Evolutionary conservation across 2,113 vertebrate species (phyloP).

Genomic region (Eretmochelys imbricata): DNA sequence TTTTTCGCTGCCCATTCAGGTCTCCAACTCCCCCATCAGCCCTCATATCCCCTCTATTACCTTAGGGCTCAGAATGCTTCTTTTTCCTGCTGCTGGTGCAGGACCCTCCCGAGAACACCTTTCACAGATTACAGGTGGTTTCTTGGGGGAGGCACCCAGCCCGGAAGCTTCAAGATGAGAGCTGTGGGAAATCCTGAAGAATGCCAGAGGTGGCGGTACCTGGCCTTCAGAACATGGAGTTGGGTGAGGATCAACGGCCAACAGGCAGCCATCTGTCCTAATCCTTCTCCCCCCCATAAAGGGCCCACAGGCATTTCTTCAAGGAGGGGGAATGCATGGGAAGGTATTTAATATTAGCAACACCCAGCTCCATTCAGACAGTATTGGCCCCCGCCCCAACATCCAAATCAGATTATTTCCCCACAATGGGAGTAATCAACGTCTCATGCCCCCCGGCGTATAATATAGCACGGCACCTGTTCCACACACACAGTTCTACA

Average conservation of each 20-base stretch:
- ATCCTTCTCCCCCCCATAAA: not conserved
- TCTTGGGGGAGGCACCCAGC: not conserved
- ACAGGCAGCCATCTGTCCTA: not conserved
- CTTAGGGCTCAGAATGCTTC: not conserved
- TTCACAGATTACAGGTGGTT: not conserved
- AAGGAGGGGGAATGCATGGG: not conserved
- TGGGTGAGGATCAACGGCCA: not conserved
- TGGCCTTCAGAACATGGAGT: not conserved
- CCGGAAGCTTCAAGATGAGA: not conserved
- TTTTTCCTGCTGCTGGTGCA: not conserved
- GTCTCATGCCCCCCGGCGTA: not conserved
- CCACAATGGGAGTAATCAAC: not conserved
- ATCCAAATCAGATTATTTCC: not conserved
- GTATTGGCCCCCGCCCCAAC: not conserved
- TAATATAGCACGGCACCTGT: not conserved
- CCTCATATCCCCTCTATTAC: too few species aligned
- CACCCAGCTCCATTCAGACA: not conserved
- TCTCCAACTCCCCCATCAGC: too few species aligned
- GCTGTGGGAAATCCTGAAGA: not conserved
- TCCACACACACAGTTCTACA: not conserved
- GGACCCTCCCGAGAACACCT: not conserved
- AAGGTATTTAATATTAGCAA: too few species aligned
- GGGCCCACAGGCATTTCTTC: not conserved
- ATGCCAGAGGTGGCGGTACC: not conserved
- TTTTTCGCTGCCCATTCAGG: not conserved